These are phyloP conservation scores for Coracopsis vasa DNA, from an alignment of 2,113 vertebrate genomes.

Conservation along the genomic window DNA sequence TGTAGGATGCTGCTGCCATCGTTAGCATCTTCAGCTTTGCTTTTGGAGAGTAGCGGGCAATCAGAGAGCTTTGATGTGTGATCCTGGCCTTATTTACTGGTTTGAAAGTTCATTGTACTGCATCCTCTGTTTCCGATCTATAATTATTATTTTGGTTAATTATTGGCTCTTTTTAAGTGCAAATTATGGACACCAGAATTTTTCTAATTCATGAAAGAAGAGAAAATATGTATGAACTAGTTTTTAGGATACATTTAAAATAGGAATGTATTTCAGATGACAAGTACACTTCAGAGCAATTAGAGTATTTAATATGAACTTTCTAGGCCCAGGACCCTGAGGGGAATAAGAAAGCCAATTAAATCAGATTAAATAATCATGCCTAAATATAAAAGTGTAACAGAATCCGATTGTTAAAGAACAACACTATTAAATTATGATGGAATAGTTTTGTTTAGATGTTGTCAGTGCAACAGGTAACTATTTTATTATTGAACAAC, in stretches of 20 bases:
- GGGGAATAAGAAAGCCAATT: conserved; percentile 76
- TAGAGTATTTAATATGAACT: conserved; percentile 76
- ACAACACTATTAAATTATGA: conserved; percentile 64
- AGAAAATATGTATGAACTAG: conserved; percentile 62
- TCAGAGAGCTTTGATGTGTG: conserved; percentile 58
- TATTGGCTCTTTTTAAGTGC: conserved; percentile 67
- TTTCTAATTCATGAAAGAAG: conserved; percentile 35
- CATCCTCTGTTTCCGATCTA: neutral
- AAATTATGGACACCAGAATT: conserved; percentile 53
- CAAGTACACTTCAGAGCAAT: conserved; percentile 73
- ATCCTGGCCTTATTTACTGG: conserved; percentile 29
- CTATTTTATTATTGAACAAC: conserved; percentile 8
- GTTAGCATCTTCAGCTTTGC: neutral
- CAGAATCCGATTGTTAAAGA: conserved; percentile 69
- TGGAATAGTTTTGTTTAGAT: conserved; percentile 34
- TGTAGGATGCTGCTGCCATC: neutral
- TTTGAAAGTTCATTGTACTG: neutral
- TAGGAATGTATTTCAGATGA: conserved; percentile 50
- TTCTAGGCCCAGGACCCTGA: conserved; percentile 70
- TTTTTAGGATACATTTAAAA: conserved; percentile 57
- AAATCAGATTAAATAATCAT: conserved; percentile 79
- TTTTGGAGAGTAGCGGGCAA: neutral
- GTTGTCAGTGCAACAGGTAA: conserved; percentile 53
- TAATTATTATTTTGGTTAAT: conserved; percentile 65
- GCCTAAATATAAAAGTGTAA: conserved; percentile 70